A percentile compares a stretch with the other conserved stretches of the same genome.
These are phyloP conservation scores for Limnodromus scolopaceus DNA, from an alignment of 2,797 vertebrate genomes.

Conservation along the genomic window DNA sequence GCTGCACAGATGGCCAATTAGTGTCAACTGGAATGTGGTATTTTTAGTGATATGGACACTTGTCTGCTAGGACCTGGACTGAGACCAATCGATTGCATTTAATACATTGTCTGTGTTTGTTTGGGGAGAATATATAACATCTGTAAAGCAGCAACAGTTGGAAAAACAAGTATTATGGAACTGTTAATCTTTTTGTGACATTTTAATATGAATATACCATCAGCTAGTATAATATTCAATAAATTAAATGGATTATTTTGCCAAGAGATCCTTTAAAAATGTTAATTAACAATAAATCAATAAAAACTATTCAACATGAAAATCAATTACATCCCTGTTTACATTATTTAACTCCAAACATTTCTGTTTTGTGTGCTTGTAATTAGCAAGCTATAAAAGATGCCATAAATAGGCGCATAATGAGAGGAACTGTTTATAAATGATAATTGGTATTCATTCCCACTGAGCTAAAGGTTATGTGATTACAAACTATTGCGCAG, in stretches of 20 bases:
- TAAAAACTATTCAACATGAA: slow-evolving; percentile 73
- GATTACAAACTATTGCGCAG: not conserved
- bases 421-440: slow-evolving; percentile 72
- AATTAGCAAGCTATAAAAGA: slow-evolving; percentile 78
- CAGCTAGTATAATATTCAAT: slow-evolving; percentile 38
- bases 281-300: slow-evolving; percentile 79
- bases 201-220: slow-evolving; percentile 28
- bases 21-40: not conserved
- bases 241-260: slow-evolving; percentile 70
- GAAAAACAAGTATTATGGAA: slow-evolving; percentile 19
- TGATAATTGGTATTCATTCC: slow-evolving; percentile 66
- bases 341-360: slow-evolving; percentile 76
- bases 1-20: not conserved
- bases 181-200: slow-evolving; percentile 30
- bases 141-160: slow-evolving; percentile 31
- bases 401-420: slow-evolving; percentile 68
- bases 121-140: not conserved
- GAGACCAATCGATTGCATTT: not conserved
- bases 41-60: slow-evolving; percentile 18
- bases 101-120: not conserved
- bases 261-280: slow-evolving; percentile 65
- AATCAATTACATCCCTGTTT: slow-evolving; percentile 73
- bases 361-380: slow-evolving; percentile 67
- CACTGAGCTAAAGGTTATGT: slow-evolving; percentile 59
- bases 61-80: not conserved